phyloP scores from a whole-genome alignment of 1,140 invertebrate genomes.

The Drosophila gunungcola region DNA sequence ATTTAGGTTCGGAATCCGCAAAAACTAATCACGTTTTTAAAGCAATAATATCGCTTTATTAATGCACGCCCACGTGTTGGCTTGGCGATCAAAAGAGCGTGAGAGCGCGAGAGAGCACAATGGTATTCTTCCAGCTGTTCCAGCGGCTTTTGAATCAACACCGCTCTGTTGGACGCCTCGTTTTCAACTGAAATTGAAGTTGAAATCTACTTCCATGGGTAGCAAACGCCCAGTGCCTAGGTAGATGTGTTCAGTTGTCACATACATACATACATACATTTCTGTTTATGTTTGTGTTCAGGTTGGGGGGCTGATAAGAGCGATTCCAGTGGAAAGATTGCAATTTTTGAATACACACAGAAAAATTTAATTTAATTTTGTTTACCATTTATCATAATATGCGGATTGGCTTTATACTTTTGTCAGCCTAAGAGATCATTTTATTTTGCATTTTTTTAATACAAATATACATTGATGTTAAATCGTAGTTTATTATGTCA shows the following conservation, averaged over 20 bases:
- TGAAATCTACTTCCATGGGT: conserved; percentile 4
- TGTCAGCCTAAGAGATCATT: no score
- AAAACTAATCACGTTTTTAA: conserved; percentile 53
- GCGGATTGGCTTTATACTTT: no score
- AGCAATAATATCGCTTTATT: conserved; percentile 32
- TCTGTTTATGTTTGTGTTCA: conserved; percentile 20
- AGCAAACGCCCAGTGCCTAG: conserved; percentile 31
- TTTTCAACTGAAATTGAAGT: conserved; percentile 59
- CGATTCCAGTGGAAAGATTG: conserved; percentile 9
- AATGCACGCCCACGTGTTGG: conserved; percentile 63
- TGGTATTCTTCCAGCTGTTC: conserved; percentile 12
- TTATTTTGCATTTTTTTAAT: no score
- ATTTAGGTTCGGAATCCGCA: conserved; percentile 26
- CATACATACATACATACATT: background rate
- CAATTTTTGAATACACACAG: background rate
- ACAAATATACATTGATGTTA: no score
- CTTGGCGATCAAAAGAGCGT: conserved; percentile 5
- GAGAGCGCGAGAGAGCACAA: conserved; percentile 3
- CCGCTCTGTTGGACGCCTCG: conserved; percentile 51
- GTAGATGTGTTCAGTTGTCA: conserved; percentile 11
- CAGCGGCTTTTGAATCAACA: conserved; percentile 20
- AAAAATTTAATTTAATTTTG: background rate
- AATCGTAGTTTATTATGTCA: no score
- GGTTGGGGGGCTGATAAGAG: conserved; percentile 31
- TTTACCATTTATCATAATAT: no score